Conservation (phyloP, 2,797 vertebrate species). For the Glossophaga mutica region DNA sequence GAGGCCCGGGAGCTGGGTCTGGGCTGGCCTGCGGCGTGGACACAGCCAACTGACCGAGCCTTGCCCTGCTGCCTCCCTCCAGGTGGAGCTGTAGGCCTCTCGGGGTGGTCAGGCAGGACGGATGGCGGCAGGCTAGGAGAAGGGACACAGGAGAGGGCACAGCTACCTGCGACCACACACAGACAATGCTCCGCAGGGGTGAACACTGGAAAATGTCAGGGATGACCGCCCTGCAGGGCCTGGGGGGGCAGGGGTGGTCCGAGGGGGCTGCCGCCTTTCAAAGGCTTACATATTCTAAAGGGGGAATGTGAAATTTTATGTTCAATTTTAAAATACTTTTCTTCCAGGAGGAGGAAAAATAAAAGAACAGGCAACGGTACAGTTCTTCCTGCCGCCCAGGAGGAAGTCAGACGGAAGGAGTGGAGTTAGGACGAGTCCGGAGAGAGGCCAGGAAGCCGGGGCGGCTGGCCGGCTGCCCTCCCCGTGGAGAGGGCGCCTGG, state of each 20-base stretch:
- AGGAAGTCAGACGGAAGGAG: neutral
- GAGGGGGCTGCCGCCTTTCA: neutral
- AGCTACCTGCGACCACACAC: neutral
- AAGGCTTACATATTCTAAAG: neutral
- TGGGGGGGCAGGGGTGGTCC: neutral
- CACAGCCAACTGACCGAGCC: neutral
- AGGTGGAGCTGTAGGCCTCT: neutral
- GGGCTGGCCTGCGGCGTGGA: neutral
- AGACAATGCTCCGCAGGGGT: neutral
- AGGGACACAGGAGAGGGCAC: neutral
- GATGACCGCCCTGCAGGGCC: no score
- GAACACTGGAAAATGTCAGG: neutral
- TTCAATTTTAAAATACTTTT: neutral
- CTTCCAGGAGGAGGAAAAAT: neutral
- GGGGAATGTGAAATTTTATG: neutral
- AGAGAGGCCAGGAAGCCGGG: neutral
- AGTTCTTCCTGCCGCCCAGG: neutral
- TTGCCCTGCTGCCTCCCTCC: no score
- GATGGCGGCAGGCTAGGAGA: neutral
- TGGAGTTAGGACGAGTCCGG: neutral
- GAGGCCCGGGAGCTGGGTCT: neutral
- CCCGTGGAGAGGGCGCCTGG: neutral
- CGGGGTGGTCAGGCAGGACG: neutral
- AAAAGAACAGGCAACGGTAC: neutral
- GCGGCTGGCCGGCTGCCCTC: neutral